Evolutionary conservation across 2,113 vertebrate species (phyloP), one percentile per base, ranked within the genome.

Genomic region (Propithecus coquereli): DNA sequence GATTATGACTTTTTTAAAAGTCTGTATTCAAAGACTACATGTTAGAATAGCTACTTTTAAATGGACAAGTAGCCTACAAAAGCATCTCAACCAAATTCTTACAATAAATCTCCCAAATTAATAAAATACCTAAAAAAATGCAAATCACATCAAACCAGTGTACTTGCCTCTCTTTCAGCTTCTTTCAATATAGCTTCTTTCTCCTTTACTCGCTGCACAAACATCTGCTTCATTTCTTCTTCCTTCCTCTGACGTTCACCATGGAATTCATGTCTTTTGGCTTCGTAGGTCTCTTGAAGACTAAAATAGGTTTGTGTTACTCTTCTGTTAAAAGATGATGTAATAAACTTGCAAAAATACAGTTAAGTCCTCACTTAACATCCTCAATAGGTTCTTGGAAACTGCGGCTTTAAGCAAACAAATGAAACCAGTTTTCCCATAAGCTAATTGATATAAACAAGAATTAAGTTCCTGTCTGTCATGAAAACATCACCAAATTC

Each of bases 281-380:
- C 98, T 98, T 99, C 99, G 27, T 99, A 99, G 0, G 99, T 99
- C 98, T 99, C 99, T 98, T 99, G 99, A 94, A 99, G 98, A 98
- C 99, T 99, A 93, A 97, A 98, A 92, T 18, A 79, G 25, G 95
- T 81, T 66, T 89, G 54, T 71, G 54, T 76, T 92, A 97, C 6
- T 95, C 27, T 94, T n/a, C 71, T 52, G 52, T 94, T 94, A 90
- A 84, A 92, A 90, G 65, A 81, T 65, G 34, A 90, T 61, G 2
- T 11, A 77, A 68, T n/a, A 85, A 80, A 81, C 17, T 50, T 92
- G 45, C 5, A 79, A n/a, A 79, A 79, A n/a, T 79, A 79, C 20
- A 77, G 17, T n/a, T 18, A 65, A 76, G 73, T 76, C 43, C 27
- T 76, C 43, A 74, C 73, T 30, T 76, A 76, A 30, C 43, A 30